phyloP scores from a whole-genome alignment of 2,797 vertebrate species.

The Chiloscyllium punctatum region DNA sequence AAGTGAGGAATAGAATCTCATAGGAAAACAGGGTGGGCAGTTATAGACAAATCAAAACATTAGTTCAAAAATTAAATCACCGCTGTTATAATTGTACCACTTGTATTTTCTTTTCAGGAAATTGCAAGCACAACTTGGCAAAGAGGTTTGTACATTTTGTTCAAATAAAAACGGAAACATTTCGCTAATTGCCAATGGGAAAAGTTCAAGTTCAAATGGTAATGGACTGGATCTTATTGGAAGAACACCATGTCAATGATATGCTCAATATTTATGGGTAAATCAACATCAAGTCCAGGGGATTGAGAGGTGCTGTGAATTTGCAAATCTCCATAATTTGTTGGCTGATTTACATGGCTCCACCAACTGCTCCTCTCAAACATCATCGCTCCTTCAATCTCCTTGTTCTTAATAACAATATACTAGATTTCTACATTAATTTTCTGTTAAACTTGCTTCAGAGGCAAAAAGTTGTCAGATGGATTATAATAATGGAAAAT shows the following conservation, averaged over 20 bases:
- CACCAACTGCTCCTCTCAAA: no score
- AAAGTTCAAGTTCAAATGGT: not conserved
- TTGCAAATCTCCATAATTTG: not conserved
- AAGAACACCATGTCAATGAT: not conserved
- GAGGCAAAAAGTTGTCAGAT: not conserved
- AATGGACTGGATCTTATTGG: not conserved
- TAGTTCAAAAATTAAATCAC: not conserved
- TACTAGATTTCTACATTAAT: not conserved
- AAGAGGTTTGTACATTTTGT: conserved; percentile 11
- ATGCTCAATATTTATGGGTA: not conserved
- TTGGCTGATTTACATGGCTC: no score
- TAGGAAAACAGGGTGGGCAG: not conserved
- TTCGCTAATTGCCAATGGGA: not conserved
- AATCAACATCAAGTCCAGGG: not conserved
- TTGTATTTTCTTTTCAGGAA: not conserved
- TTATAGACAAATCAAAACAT: not conserved
- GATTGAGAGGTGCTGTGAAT: not conserved
- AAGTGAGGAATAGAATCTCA: not conserved
- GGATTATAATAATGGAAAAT: no score
- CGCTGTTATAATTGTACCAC: not conserved
- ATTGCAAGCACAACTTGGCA: not conserved
- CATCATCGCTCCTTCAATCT: no score
- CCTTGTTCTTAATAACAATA: no score
- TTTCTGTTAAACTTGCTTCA: not conserved
- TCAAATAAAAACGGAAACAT: not conserved